These are phyloP conservation scores for Enteromius unitaeniatus DNA, from an alignment of 2,797 vertebrate genomes.

Conservation along the genomic window DNA sequence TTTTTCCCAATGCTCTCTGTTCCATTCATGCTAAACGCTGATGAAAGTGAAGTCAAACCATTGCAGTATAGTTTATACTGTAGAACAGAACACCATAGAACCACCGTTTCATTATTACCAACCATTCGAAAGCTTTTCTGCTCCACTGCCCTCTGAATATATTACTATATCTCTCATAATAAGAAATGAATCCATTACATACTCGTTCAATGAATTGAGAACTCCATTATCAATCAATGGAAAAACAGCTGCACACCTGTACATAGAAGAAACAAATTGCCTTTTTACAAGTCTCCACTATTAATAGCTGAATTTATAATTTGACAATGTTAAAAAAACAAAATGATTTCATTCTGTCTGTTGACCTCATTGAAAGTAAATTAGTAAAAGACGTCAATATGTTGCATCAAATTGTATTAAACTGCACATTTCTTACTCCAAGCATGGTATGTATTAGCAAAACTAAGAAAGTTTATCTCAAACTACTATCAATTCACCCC, in stretches of 20 bases:
- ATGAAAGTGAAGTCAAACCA: not conserved
- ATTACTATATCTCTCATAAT: slow-evolving; percentile 57
- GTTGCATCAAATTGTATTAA: not conserved
- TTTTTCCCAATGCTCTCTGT: not conserved
- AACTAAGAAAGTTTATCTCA: slow-evolving; percentile 1
- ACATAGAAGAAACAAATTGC: slow-evolving; percentile 23
- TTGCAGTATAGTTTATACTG: not conserved
- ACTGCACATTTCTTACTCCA: not conserved
- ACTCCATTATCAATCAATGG: slow-evolving; percentile 45
- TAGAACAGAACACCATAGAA: slow-evolving; percentile 42
- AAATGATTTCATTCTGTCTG: not conserved
- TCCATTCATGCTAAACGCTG: not conserved
- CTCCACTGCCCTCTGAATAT: slow-evolving; percentile 63
- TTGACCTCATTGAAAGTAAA: not conserved
- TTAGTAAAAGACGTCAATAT: not conserved
- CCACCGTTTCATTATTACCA: slow-evolving; percentile 59
- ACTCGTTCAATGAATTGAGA: slow-evolving; percentile 1
- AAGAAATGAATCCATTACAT: slow-evolving; percentile 43
- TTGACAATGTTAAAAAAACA: not conserved
- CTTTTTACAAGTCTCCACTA: slow-evolving; percentile 22
- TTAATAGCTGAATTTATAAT: not conserved
- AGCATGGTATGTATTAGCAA: not conserved
- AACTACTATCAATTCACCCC: not conserved
- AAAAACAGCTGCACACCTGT: slow-evolving; percentile 22
- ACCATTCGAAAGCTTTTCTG: slow-evolving; percentile 54